Percentiles rank a stretch among this genome's conserved stretches.
Conservation (phyloP, 2,797 vertebrate genomes). For the Prionace glauca region DNA sequence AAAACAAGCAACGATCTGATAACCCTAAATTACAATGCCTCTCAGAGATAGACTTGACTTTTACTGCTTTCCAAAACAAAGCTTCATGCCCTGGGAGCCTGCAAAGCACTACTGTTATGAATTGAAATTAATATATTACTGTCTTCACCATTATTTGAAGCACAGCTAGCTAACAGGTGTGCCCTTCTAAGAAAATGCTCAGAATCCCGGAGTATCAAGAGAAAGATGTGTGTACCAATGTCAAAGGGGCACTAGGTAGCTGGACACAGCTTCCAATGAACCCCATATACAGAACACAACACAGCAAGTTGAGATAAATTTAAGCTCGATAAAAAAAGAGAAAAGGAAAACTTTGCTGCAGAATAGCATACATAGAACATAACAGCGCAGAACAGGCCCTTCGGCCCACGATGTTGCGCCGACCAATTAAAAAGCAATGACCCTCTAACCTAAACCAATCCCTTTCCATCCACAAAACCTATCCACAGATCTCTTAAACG, state of each 20-base stretch:
- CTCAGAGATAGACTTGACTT: neutral
- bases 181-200: neutral
- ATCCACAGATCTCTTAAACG: no score
- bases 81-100: neutral
- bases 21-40: constrained; percentile 23
- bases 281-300: neutral
- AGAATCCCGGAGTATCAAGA: neutral
- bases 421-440: no score
- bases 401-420: no score
- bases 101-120: neutral
- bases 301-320: neutral
- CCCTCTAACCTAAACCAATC: no score
- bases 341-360: no score
- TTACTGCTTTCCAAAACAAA: constrained; percentile 21
- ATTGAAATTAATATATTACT: constrained; percentile 28
- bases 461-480: no score
- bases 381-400: no score
- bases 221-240: neutral
- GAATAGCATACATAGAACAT: no score
- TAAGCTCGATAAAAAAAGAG: neutral
- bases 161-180: neutral
- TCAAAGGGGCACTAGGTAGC: neutral
- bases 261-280: neutral
- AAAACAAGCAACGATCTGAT: neutral
- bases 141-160: neutral